Evolutionary conservation across 2,888 invertebrate species (phyloP).

Genomic region (Phragmatobia fuliginosa): DNA sequence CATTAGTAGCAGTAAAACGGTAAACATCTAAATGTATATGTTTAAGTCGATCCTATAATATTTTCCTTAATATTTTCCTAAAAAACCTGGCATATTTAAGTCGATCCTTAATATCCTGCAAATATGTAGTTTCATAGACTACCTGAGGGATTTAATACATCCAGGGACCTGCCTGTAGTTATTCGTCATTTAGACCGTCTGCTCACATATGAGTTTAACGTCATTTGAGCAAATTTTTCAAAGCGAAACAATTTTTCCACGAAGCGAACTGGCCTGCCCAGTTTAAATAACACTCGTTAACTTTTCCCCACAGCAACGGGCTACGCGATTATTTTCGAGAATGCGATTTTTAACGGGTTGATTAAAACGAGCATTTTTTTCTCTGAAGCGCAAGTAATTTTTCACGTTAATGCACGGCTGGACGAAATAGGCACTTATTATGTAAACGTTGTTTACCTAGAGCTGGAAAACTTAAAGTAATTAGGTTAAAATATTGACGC

Average conservation of each 20-base stretch:
- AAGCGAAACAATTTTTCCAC: slow-evolving; percentile 75
- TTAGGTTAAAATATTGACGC: slow-evolving; percentile 45
- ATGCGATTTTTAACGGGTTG: slow-evolving; percentile 77
- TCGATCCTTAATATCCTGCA: slow-evolving; percentile 56
- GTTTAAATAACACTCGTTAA: slow-evolving; percentile 84
- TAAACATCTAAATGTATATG: slow-evolving; percentile 8
- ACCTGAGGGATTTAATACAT: slow-evolving; percentile 61
- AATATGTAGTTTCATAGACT: slow-evolving; percentile 65
- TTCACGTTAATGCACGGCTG: slow-evolving; percentile 63
- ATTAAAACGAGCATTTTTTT: slow-evolving; percentile 69
- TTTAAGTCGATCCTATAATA: slow-evolving; percentile 53
- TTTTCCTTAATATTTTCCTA: slow-evolving; percentile 10
- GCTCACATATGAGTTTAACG: slow-evolving; percentile 79
- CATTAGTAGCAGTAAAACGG: too few relatives aligned
- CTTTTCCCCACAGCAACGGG: slow-evolving; percentile 74
- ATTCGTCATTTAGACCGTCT: slow-evolving; percentile 59
- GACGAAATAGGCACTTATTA: slow-evolving; percentile 56
- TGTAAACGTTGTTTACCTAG: slow-evolving; percentile 50
- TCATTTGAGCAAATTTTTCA: slow-evolving; percentile 80
- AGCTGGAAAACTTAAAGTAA: slow-evolving; percentile 40
- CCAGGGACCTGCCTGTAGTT: slow-evolving; percentile 61
- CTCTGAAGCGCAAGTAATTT: slow-evolving; percentile 62
- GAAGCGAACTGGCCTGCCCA: slow-evolving; percentile 61
- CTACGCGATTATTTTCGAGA: slow-evolving; percentile 75
- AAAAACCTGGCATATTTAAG: slow-evolving; percentile 47